phyloP scores from a whole-genome alignment of 2,888 invertebrate species.

The Lycaena phlaeas region DNA sequence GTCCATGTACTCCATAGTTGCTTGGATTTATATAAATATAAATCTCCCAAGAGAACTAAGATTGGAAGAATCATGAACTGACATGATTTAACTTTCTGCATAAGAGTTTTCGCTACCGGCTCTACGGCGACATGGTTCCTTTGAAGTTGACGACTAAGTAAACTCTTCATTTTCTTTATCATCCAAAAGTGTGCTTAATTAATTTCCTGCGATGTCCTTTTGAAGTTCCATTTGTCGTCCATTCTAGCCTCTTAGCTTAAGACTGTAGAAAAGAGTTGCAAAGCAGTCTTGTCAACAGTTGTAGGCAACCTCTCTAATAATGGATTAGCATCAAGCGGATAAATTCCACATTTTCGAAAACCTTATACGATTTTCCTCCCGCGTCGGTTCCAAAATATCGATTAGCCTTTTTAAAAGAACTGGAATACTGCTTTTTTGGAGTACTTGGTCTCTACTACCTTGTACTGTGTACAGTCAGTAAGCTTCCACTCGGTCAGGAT shows the following conservation, averaged over 20 bases:
- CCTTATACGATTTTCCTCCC: constrained; percentile 3
- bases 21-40: constrained; percentile 38
- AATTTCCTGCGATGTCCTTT: constrained; percentile 2
- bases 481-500: constrained; percentile 15
- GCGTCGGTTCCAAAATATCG: constrained; percentile 11
- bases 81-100: background rate
- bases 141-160: constrained; percentile 2
- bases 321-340: constrained; percentile 3
- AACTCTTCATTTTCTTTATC: constrained; percentile 5
- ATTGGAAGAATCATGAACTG: constrained; percentile 5
- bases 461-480: no score
- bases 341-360: constrained; percentile 6
- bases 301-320: constrained; percentile 7
- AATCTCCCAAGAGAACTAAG: constrained; percentile 2
- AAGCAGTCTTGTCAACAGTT: constrained; percentile 5
- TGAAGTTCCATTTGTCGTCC: constrained; percentile 2
- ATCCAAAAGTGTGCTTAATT: constrained; percentile 3
- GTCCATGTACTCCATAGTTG: constrained; percentile 31
- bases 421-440: constrained; percentile 22
- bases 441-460: constrained; percentile 16
- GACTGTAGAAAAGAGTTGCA: constrained; percentile 5
- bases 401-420: constrained; percentile 15
- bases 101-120: constrained; percentile 4
- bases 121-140: constrained; percentile 1
- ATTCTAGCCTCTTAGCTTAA: constrained; percentile 6